Base-by-base conservation (phyloP, 2,113 vertebrate genomes). In the Colaptes auratus region DNA sequence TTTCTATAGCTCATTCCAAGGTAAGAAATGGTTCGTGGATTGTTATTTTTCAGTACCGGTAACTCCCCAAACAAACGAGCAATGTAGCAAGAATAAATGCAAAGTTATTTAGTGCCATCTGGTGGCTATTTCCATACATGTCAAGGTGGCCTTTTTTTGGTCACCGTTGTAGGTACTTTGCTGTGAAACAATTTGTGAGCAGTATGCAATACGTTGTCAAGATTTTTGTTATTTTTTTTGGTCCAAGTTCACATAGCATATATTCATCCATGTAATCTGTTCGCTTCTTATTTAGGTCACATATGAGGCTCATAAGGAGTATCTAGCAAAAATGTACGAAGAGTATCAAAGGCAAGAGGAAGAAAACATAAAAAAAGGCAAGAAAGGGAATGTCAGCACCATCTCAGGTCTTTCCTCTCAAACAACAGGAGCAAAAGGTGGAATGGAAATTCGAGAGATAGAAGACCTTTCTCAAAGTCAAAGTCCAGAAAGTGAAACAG, bases 271-370 rank as follows among this genome's bases (percentile, higher is more conserved):
- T 10, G 2, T 39, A 35, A 75, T 83, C 65, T 88, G 3, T 25
- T 82, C 4, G 77, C 36, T 88, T 88, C 16, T 88, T 87, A 44
- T 82, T 81, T 88, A 99, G 99, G 99, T 99, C 88, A 99, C 99
- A 16, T 99, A 99, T 25, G 99, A 99, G 94, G 99, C 99, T 77
- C 99, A 99, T 90, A 99, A 99, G 93, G 99, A 99, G 94, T 99
- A 99, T 93, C 95, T 99, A 66, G 99, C 99, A 59, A 99, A 99
- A 97, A 99, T 99, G 99, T 99, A 99, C 17, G 99, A 99, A 92
- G 99, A 99, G 59, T 99, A 99, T 97, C 99, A 99, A 96, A 98
- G 99, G 20, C 99, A 99, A 96, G 99, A 99, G 86, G 99, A 99
- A 77, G 99, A 99, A 92, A 99, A 99, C 93, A 99, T 99, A 92